Base-by-base conservation (phyloP, 2,888 invertebrate species). In the Laothoe populi region DNA sequence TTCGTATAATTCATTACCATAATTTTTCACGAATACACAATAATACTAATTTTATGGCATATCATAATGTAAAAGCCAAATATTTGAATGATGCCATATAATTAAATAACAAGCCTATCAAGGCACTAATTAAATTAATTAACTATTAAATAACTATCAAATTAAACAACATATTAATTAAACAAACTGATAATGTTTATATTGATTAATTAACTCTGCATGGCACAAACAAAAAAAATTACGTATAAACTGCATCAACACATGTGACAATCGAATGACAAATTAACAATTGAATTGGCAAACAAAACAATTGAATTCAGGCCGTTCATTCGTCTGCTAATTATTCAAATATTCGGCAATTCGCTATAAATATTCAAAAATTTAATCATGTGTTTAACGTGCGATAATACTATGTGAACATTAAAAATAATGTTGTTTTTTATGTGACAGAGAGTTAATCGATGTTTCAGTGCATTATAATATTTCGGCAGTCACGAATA, bases 261-360 rank as follows among this genome's bases (percentile, higher is more conserved):
- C 73, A 75, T 76, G n/a, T n/a, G 75, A 75, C 77, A 73, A 69
- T 67, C 73, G 75, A 81, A 82, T 80, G 82, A 84, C 75, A 82
- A 82, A 85, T 85, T 83, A 84, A 83, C 79, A 83, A 83, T 80
- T 81, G 77, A 79, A 86, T 82, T 80, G 78, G 81, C 81, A 86
- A 85, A 82, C 78, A 83, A 79, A 79, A 79, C 80, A 81, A 85
- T 83, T 82, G 80, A 75, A 79, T 83, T 79, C 72, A 72, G 63
- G 62, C 68, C 60, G 74, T 70, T 67, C 78, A 74, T 77, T 72
- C 82, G 77, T 79, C 76, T 74, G 79, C 81, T 85, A 84, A 87
- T 86, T 86, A 64, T 83, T 82, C 81, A 77, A 82, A 84, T 82
- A 79, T 79, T 72, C 60, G 60, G 35, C 26, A 42, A 61, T 49